Percentiles rank a stretch among this genome's conserved stretches.
Conservation (phyloP, 92 coral and sea anemone genomes). For the Siderastrea radians region DNA sequence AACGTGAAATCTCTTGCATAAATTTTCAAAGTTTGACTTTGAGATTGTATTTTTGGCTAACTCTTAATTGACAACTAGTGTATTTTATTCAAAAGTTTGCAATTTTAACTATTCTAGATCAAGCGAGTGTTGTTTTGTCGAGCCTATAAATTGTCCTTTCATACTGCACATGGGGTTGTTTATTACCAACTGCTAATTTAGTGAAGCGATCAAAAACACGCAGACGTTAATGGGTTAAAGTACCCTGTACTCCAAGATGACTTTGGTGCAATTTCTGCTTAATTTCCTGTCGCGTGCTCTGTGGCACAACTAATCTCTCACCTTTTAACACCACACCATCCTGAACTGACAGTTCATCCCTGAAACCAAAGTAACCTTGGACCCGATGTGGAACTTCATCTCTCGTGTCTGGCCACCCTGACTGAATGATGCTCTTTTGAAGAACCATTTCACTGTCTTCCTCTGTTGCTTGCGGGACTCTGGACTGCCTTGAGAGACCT, state of each 20-base stretch:
- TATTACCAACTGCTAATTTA: too few relatives aligned
- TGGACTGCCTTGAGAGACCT: constrained; percentile 25
- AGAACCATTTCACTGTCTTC: constrained; percentile 33
- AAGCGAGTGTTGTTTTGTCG: too few relatives aligned
- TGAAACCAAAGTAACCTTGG: constrained; percentile 3
- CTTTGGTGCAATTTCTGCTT: constrained; percentile 30
- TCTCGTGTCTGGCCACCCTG: constrained; percentile 58
- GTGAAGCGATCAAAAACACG: too few relatives aligned
- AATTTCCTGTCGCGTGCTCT: constrained; percentile 19
- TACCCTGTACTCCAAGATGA: constrained; percentile 55
- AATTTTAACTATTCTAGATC: too few relatives aligned
- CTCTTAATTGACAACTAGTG: too few relatives aligned
- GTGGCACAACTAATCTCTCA: background rate
- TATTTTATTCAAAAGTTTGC: too few relatives aligned
- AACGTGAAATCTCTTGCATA: too few relatives aligned
- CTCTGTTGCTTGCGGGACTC: constrained; percentile 44
- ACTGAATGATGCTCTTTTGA: constrained; percentile 34
- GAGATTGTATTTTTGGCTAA: too few relatives aligned
- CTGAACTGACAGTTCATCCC: constrained; percentile 62
- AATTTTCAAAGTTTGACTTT: too few relatives aligned
- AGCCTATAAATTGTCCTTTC: too few relatives aligned
- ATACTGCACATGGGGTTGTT: too few relatives aligned
- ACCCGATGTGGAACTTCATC: constrained; percentile 14
- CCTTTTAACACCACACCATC: constrained; percentile 40
- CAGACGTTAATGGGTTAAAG: too few relatives aligned